Conservation (phyloP, 2,888 invertebrate genomes). For the Melipona beecheii region DNA sequence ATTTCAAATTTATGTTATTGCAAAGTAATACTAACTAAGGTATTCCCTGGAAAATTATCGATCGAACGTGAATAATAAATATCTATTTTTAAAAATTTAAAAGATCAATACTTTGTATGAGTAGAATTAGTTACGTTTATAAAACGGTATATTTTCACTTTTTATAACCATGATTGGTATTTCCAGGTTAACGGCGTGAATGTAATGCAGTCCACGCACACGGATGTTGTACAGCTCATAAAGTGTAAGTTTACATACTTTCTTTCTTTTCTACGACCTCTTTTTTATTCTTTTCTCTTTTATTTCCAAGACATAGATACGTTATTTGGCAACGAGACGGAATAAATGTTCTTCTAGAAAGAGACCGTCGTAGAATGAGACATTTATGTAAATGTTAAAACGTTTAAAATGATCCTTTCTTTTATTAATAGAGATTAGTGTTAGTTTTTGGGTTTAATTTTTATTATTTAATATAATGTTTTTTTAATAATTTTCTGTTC, state of each 20-base stretch:
- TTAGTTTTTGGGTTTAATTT: neutral
- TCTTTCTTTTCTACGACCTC: slow-evolving; percentile 57
- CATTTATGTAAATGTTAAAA: neutral
- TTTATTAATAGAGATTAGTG: neutral
- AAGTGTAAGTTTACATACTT: slow-evolving; percentile 88
- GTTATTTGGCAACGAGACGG: neutral
- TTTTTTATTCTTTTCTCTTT: slow-evolving; percentile 27
- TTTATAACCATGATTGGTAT: slow-evolving; percentile 50
- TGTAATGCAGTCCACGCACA: slow-evolving; percentile 96
- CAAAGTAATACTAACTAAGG: slow-evolving; percentile 14
- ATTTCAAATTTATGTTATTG: slow-evolving; percentile 47
- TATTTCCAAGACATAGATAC: slow-evolving; percentile 9
- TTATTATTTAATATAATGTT: neutral
- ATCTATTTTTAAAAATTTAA: neutral
- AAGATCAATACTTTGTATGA: neutral
- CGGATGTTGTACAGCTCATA: slow-evolving; percentile 97
- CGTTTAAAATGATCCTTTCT: neutral
- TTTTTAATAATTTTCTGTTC: neutral
- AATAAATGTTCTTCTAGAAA: neutral
- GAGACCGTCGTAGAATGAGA: neutral
- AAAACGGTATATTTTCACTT: slow-evolving; percentile 11
- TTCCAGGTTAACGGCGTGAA: slow-evolving; percentile 95
- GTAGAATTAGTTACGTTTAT: neutral
- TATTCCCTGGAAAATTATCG: neutral
- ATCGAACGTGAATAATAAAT: neutral